phyloP scores from a whole-genome alignment of 1,140 invertebrate genomes.

The Oppia nitens region DNA sequence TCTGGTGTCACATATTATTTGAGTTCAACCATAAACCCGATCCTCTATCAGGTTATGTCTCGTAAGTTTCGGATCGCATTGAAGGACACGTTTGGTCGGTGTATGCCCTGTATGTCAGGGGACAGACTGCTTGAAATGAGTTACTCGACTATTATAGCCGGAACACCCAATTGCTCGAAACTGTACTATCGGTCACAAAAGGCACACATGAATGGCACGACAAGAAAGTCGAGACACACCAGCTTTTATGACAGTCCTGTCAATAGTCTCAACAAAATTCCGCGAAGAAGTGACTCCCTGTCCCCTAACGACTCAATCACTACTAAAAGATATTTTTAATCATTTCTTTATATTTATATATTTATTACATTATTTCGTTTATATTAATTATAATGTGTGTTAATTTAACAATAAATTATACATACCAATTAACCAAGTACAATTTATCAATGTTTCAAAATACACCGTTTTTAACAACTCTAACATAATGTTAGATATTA shows the following conservation, averaged over 20 bases:
- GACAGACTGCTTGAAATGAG: background rate
- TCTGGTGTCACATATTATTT: conserved; percentile 63
- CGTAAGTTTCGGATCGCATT: conserved; percentile 21
- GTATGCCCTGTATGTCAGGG: background rate
- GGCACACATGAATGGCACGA: background rate
- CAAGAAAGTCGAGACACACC: background rate
- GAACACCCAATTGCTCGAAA: background rate
- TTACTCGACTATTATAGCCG: background rate
- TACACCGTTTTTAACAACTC: too few species aligned
- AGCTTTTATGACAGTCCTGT: background rate
- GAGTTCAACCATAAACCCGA: conserved; percentile 61
- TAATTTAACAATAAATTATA: too few species aligned
- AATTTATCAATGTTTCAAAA: too few species aligned
- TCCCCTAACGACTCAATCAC: background rate
- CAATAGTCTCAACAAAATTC: background rate
- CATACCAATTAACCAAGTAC: too few species aligned
- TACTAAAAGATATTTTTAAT: background rate
- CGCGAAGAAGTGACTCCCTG: background rate
- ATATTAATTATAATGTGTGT: too few species aligned
- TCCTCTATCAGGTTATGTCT: conserved; percentile 39
- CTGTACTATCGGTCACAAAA: background rate
- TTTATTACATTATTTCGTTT: too few species aligned
- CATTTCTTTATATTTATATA: too few species aligned
- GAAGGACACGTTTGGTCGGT: conserved; percentile 21
- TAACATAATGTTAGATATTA: too few species aligned